Conservation (phyloP, 2,888 invertebrate species). For the Synergus gifuensis region DNA sequence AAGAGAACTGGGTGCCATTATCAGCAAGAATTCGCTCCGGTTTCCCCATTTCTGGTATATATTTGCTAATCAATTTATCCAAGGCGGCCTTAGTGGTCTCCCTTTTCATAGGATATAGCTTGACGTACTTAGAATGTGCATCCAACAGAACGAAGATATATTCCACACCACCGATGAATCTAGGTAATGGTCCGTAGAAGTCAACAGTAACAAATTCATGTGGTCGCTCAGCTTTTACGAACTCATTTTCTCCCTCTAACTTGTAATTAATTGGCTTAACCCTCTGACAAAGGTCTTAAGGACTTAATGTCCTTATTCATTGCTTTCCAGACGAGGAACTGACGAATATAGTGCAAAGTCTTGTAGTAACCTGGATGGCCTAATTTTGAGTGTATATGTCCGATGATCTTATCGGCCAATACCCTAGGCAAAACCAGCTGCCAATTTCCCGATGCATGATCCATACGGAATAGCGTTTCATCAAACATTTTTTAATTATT, state of each 20-base stretch:
- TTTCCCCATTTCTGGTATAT: too few relatives aligned
- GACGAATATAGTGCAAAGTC: background rate
- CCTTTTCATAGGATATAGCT: background rate
- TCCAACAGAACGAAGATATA: too few relatives aligned
- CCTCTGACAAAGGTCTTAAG: background rate
- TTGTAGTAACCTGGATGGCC: background rate
- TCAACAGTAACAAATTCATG: constrained; percentile 33
- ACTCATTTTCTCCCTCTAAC: constrained; percentile 53
- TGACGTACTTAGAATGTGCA: too few relatives aligned
- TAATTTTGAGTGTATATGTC: background rate
- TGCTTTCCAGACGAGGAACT: background rate
- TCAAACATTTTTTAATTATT: too few relatives aligned
- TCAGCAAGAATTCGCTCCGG: background rate
- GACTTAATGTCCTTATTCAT: background rate
- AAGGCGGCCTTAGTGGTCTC: background rate
- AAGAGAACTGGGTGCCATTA: background rate
- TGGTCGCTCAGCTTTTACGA: constrained; percentile 10
- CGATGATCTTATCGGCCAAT: background rate
- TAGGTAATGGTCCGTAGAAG: background rate
- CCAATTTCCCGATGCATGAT: background rate
- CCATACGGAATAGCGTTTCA: too few relatives aligned
- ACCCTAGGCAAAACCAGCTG: background rate
- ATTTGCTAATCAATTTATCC: background rate
- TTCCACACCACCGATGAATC: too few relatives aligned
- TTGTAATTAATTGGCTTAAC: background rate